Percentiles rank a stretch among this genome's conserved stretches.
Conservation (phyloP, 92 coral and sea anemone genomes). For the Epizoanthus scotinus region DNA sequence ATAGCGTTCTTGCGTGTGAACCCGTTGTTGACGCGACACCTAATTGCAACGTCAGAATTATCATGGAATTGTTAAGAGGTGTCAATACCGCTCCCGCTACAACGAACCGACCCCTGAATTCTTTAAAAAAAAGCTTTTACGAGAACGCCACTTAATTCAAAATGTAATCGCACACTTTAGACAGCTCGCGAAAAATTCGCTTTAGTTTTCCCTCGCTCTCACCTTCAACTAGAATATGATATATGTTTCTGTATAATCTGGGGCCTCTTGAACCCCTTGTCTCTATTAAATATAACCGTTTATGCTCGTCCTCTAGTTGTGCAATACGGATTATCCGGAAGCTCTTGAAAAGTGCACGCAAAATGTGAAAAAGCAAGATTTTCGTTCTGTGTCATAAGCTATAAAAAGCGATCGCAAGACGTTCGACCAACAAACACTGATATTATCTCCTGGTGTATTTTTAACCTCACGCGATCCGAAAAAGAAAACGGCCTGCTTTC, state of each 20-base stretch:
- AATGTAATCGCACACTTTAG: neutral
- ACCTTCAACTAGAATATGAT: neutral
- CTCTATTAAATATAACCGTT: slow-evolving; percentile 34
- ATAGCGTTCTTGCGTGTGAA: slow-evolving; percentile 35
- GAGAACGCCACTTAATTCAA: neutral
- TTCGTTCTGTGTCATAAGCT: neutral
- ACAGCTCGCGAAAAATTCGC: neutral
- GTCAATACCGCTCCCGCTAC: neutral
- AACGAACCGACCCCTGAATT: neutral
- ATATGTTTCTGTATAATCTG: neutral
- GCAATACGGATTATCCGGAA: slow-evolving; percentile 23
- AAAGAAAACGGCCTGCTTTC: neutral
- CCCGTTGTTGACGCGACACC: slow-evolving; percentile 1
- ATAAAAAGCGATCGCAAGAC: slow-evolving; percentile 1
- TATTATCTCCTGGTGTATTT: slow-evolving; percentile 30
- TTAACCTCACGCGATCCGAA: neutral
- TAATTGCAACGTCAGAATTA: slow-evolving; percentile 4
- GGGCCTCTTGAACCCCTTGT: slow-evolving; percentile 2
- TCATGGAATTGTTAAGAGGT: neutral
- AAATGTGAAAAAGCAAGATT: slow-evolving; percentile 4
- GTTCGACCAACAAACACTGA: slow-evolving; percentile 14
- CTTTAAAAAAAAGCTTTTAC: neutral
- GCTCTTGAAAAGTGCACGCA: slow-evolving; percentile 39
- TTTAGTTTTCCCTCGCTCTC: neutral
- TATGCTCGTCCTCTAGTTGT: neutral